phyloP scores from a whole-genome alignment of 92 coral and sea anemone species.

The Epizoanthus ramosus region DNA sequence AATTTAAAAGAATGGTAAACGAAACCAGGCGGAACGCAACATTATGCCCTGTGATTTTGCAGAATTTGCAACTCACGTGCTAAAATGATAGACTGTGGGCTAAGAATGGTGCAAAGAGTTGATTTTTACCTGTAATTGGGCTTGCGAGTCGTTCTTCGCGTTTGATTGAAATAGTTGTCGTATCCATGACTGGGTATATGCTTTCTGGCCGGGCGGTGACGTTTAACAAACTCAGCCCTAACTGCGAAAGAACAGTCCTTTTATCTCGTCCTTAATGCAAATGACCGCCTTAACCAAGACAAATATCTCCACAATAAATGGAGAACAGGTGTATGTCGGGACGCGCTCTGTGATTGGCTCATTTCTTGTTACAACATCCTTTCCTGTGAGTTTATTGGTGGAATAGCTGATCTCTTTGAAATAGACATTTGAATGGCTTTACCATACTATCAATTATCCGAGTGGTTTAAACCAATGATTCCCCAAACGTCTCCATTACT shows the following conservation, averaged over 20 bases:
- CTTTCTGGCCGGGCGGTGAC: conserved; percentile 10
- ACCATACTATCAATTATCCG: conserved; percentile 26
- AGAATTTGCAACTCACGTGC: not conserved
- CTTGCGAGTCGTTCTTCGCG: conserved; percentile 21
- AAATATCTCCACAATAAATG: conserved; percentile 26
- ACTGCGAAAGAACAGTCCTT: conserved; percentile 43
- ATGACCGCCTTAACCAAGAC: conserved; percentile 25
- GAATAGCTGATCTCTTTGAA: conserved; percentile 60
- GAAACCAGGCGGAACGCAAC: not conserved
- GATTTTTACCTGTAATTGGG: conserved; percentile 17
- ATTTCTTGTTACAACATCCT: conserved; percentile 44
- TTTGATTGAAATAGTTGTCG: conserved; percentile 3
- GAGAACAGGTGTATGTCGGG: conserved; percentile 76
- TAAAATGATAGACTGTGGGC: not conserved
- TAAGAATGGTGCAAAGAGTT: not conserved
- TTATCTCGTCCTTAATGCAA: conserved; percentile 14
- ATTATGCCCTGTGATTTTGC: not conserved
- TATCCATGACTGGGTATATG: conserved; percentile 1
- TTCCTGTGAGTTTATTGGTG: conserved; percentile 60
- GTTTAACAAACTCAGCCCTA: not conserved
- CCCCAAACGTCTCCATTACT: conserved; percentile 6
- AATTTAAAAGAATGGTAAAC: not conserved
- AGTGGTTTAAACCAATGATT: conserved; percentile 22
- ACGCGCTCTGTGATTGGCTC: conserved; percentile 66
- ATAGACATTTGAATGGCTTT: conserved; percentile 29